Evolutionary conservation across 2,113 vertebrate genomes (phyloP).

Genomic region (Turdus rufiventris): DNA sequence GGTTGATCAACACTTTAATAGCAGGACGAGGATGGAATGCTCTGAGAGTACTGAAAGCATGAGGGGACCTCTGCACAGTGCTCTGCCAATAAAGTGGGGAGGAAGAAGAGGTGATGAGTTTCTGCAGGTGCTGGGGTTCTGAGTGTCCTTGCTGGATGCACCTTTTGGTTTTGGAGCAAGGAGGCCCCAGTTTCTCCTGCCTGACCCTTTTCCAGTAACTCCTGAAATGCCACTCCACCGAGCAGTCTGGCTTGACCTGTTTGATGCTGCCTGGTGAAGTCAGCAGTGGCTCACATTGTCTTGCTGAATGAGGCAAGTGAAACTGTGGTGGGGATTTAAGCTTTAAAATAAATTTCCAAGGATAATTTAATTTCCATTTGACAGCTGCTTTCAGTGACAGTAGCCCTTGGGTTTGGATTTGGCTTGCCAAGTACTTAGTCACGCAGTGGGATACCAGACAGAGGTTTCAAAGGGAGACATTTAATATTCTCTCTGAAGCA

Average conservation of each 20-base stretch:
- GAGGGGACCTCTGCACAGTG: accelerated
- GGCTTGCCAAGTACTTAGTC: not conserved
- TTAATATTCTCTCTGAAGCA: not conserved
- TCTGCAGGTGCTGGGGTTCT: not conserved
- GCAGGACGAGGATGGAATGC: not conserved
- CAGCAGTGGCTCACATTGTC: not conserved
- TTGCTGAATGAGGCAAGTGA: not conserved
- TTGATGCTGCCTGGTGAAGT: not conserved
- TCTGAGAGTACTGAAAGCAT: not conserved
- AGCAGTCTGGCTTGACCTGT: not conserved
- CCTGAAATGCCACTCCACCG: not conserved
- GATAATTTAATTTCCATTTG: not conserved
- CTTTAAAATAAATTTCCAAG: not conserved
- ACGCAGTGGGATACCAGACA: not conserved
- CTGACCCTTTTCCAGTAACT: not conserved
- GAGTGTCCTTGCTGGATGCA: not conserved
- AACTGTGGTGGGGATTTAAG: not conserved
- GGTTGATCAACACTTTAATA: not conserved
- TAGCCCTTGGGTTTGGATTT: not conserved
- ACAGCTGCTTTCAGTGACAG: not conserved
- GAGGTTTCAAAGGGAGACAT: not conserved
- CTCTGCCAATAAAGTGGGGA: not conserved
- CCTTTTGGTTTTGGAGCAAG: accelerated
- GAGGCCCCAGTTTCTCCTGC: not conserved
- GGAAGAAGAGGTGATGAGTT: not conserved